Evolutionary conservation across 92 coral and sea anemone genomes (phyloP), one percentile per base, ranked within the genome.

Genomic region (Plumapathes pennacea): DNA sequence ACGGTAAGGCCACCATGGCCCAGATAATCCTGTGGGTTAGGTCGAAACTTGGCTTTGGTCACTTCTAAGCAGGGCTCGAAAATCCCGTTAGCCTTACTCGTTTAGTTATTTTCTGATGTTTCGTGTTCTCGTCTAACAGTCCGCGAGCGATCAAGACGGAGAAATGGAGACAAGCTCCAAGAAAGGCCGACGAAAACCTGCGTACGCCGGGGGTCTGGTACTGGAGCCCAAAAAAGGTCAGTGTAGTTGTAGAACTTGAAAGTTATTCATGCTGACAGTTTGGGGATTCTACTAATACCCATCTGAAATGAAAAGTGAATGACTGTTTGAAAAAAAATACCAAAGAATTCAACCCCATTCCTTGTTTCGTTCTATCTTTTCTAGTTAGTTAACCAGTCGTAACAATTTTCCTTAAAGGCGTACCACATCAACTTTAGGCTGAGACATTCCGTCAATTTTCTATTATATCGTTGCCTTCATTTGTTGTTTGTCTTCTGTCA

Each of bases 171-270:
- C 74, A 4, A 69, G 46, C 50, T 45, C 82, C 12, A 85, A 89
- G 62, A 92, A 88, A 77, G 96, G 96, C 20, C 67, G 96, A 36
- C 80, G 81, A 38, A 92, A 92, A 34, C 98, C 98, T 8, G 98
- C 98, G 0, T 92, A 92, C 54, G 95, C 96, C 17, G 98, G 98
- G 8, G 98, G 98, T 32, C 84, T 92, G 82, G 98, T 92, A 4
- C 75, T 92, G 28, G 98, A 92, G 36, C 98, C 98, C 10, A 92
- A 92, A 56, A 84, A 81, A 84, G 98, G 98, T 92, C 57, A 47
- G 68, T 17, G 13, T 8, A 13, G 18, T 18, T 19, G 19, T n/a
- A n/a, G n/a, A n/a, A n/a, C n/a, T n/a, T n/a, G n/a, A n/a, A n/a
- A n/a, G n/a, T n/a, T n/a, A n/a, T n/a, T n/a, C n/a, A n/a, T n/a